Evolutionary conservation across 64 coral and sea anemone genomes (phyloP).

Genomic region (Platygyra sinensis): DNA sequence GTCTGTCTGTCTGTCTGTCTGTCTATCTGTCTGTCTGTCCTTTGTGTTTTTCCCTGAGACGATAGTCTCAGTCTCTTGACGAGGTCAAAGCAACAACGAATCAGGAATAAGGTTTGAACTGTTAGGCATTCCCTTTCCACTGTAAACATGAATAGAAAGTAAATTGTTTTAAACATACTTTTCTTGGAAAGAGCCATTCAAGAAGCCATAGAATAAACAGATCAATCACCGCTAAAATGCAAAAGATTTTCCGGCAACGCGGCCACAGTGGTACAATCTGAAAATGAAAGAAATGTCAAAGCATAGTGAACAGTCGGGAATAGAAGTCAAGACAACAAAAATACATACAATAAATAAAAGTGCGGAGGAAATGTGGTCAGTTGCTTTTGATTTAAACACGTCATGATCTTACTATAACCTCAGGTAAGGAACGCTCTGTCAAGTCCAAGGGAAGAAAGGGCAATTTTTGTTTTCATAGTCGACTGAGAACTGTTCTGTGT

Average conservation of each 20-base stretch:
- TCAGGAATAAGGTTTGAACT: too few relatives aligned
- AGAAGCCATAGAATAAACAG: slow-evolving; percentile 76
- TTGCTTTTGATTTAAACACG: too few relatives aligned
- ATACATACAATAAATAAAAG: too few relatives aligned
- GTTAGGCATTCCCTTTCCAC: too few relatives aligned
- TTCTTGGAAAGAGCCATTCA: slow-evolving; percentile 75
- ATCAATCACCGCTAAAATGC: slow-evolving; percentile 91
- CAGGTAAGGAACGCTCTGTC: too few relatives aligned
- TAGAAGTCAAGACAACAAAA: background rate
- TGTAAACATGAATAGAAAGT: background rate
- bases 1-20: too few relatives aligned
- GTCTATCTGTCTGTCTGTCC: too few relatives aligned
- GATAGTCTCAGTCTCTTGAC: too few relatives aligned
- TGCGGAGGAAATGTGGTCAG: too few relatives aligned
- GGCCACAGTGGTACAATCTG: slow-evolving; percentile 90
- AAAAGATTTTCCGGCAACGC: slow-evolving; percentile 91
- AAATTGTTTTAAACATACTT: slow-evolving; percentile 56
- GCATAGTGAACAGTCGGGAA: background rate
- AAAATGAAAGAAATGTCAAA: background rate
- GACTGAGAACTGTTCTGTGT: background rate
- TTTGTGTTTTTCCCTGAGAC: too few relatives aligned
- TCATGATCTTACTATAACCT: background rate
- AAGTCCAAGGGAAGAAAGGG: background rate
- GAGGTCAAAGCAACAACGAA: background rate
- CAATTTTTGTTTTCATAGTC: background rate